Conservation (phyloP, 2,797 vertebrate genomes). For the Odontamblyopus lacepedii region DNA sequence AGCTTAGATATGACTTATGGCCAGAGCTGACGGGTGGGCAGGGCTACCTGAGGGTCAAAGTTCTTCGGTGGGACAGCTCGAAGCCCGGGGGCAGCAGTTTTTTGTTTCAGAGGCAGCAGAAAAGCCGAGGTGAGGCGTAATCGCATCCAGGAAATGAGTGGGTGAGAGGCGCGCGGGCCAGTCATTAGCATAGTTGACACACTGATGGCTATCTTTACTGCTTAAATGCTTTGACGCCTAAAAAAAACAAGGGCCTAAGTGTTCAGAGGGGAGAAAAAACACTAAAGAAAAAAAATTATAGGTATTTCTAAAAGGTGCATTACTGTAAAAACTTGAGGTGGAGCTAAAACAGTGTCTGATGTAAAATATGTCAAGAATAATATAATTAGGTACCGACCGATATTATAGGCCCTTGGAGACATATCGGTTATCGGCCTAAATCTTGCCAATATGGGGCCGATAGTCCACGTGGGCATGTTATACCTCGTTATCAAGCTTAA, state of each 20-base stretch:
- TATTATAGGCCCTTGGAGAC: too few relatives aligned
- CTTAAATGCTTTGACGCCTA: background rate
- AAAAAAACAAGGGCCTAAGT: background rate
- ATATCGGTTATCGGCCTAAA: too few relatives aligned
- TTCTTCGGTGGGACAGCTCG: conserved; percentile 56
- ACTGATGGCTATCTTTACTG: background rate
- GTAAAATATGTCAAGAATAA: too few relatives aligned
- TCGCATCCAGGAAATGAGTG: background rate
- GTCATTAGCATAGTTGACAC: conserved; percentile 8
- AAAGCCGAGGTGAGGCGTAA: conserved; percentile 4
- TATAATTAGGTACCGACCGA: too few relatives aligned
- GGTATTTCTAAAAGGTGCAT: too few relatives aligned
- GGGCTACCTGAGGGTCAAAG: conserved; percentile 69
- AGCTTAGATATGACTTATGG: conserved; percentile 9
- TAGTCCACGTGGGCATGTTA: too few relatives aligned
- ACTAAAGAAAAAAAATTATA: too few relatives aligned
- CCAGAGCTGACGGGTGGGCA: conserved; percentile 47
- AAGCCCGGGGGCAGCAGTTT: conserved; percentile 24
- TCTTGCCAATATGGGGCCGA: too few relatives aligned
- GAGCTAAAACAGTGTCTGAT: too few relatives aligned
- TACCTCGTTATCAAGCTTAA: too few relatives aligned
- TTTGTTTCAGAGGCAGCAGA: conserved; percentile 1
- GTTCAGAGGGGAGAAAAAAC: too few relatives aligned
- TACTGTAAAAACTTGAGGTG: too few relatives aligned
- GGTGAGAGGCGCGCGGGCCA: background rate